Percentiles rank a stretch among this genome's conserved stretches.
These are phyloP conservation scores for Chymomyza fuscimana DNA, from an alignment of 2,888 invertebrate genomes.

Conservation along the genomic window DNA sequence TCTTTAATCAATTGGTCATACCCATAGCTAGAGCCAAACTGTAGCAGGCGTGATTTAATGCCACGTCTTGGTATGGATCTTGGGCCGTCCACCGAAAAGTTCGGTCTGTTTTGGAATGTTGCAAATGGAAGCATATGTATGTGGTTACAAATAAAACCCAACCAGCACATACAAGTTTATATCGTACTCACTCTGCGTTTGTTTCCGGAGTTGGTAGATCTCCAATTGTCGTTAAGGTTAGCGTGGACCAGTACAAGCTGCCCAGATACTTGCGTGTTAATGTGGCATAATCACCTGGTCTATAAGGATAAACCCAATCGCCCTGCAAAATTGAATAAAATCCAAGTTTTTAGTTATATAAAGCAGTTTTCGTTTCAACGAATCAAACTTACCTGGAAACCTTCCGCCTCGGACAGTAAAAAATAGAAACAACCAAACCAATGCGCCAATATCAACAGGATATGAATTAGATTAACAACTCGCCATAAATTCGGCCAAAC, in stretches of 20 bases:
- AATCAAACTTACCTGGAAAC: conserved; percentile 84
- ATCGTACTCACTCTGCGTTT: conserved; percentile 94
- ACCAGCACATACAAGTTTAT: background rate
- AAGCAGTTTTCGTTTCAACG: background rate
- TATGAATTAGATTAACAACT: conserved; percentile 96
- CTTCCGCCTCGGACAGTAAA: conserved; percentile 93
- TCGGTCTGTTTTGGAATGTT: conserved; percentile 75
- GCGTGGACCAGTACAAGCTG: conserved; percentile 97
- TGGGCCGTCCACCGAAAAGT: conserved; percentile 87
- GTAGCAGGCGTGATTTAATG: conserved; percentile 93
- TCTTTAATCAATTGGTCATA: conserved; percentile 82
- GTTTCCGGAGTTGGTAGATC: conserved; percentile 97
- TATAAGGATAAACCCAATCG: conserved; percentile 93
- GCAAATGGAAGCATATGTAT: conserved; percentile 21
- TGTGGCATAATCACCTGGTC: conserved; percentile 93
- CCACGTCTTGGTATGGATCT: conserved; percentile 93
- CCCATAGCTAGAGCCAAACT: conserved; percentile 94
- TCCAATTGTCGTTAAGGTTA: conserved; percentile 96
- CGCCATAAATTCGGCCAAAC: conserved; percentile 98
- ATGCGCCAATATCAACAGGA: conserved; percentile 95
- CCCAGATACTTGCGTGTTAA: conserved; percentile 95
- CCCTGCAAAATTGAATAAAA: conserved; percentile 81
- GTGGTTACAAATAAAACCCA: conserved; percentile 14
- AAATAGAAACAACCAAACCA: conserved; percentile 99
- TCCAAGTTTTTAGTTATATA: background rate